Base-by-base conservation (phyloP, 2,113 vertebrate species). In the Eleginops maclovinus region DNA sequence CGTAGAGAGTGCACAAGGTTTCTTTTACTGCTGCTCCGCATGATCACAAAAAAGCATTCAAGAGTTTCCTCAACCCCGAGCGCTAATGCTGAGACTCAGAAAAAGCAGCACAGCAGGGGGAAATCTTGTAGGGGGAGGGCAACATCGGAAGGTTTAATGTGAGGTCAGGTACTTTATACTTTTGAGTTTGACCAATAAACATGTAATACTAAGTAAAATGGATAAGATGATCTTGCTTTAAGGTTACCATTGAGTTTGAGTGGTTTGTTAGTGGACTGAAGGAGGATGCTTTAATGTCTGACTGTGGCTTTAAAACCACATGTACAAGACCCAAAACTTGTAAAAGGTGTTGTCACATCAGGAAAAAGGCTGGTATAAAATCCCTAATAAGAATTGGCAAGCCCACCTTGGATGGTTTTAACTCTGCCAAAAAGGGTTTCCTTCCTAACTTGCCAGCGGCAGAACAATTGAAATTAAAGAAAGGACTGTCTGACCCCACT, bases 21-120 rank as follows among this genome's bases (percentile, higher is more conserved):
- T 74, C 49, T 80, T 88, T 86, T 86, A 85, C 78, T 69, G 76
- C 80, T 69, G 56, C 75, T 47, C 67, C 41, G 43, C 76, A 73
- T 79, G 82, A 75, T 65, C 13, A 16, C 75, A 79, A 84, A 76
- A n/a, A 89, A 91, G 83, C 75, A 85, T 88, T 90, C 75, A 89
- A 84, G 72, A 84, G 83, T 85, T 90, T 81, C 73, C 83, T 84
- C 26, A 62, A 75, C 74, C 58, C 69, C 1, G 9, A 55, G 84
- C 50, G 61, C 77, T 66, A 69, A 87, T 65, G 71, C 73, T 79
- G 82, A 71, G 85, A 55, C 55, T 56, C 80, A 62, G 55, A 72
- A 75, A 68, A 77, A 64, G 59, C 61, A 71, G 73, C 54, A n/a
- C n/a, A 75, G 75, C 54, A 8, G 63, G 4, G 60, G 55, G 72